Evolutionary conservation across 2,113 vertebrate genomes (phyloP), one percentile per base, ranked within the genome.

Genomic region (Pterocles burchelli): DNA sequence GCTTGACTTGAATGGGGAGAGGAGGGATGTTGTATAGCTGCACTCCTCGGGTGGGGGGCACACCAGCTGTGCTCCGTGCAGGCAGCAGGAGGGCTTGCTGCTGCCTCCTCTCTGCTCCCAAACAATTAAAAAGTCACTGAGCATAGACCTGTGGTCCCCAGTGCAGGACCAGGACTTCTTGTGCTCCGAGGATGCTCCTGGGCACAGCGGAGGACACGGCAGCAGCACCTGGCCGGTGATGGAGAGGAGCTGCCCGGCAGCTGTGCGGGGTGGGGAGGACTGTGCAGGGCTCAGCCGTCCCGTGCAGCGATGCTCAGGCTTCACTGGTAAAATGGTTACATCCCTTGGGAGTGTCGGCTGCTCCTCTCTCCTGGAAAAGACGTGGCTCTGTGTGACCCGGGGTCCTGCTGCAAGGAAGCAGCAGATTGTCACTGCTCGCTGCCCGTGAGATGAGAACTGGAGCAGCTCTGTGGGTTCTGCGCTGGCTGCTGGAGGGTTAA

Each of bases 331-430:
- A 33, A 7, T 6, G 16, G 61, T 59, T 21, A 17, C 26, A 17
- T 55, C 15, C 14, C 28, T 55, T 1, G 1, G 10, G 12, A 8
- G 20, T 5, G 16, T 15, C 0, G 1, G 49, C 48, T n/a, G 54
- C 48, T 86, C 29, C 48, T 80, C 33, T 43, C 25, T 48, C 25
- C n/a, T 29, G 52, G 33, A 46, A 4, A 31, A 45, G n/a, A 26
- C 3, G 1, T 9, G 38, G 26, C 33, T 62, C 48, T 11, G 49
- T 0, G 1, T 1, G 4, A 11, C 1, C 0, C 14, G 10, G 43
- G 51, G 3, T 52, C 19, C 33, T 10, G 20, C 57, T 8, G 31
- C 11, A 12, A 18, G 49, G 63, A 16, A 17, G 25, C 2, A 14
- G 31, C 1, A 3, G 48, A 2, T 31, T 21, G 55, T 26, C 9